phyloP scores from a whole-genome alignment of 2,888 invertebrate genomes.

The Stenodema calcarata region DNA sequence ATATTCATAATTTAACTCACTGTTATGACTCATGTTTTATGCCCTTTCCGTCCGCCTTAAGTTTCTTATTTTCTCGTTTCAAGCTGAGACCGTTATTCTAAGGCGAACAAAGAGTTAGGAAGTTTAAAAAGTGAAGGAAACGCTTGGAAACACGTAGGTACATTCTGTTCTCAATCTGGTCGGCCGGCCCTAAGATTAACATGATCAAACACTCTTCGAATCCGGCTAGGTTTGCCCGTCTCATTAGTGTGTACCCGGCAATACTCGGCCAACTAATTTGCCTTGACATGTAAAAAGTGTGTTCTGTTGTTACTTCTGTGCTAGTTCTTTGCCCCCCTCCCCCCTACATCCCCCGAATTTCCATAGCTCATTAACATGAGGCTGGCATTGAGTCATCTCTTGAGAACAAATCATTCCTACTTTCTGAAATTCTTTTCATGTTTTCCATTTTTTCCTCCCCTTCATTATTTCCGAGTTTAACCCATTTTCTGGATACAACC shows the following conservation, averaged over 20 bases:
- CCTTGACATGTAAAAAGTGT: slow-evolving; percentile 55
- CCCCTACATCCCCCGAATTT: slow-evolving; percentile 12
- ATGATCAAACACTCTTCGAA: slow-evolving; percentile 42
- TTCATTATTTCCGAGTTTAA: not conserved
- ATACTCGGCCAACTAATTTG: slow-evolving; percentile 52
- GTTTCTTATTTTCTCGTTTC: too few species aligned
- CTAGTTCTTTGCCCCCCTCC: slow-evolving; percentile 52
- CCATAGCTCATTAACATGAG: slow-evolving; percentile 53
- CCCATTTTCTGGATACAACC: slow-evolving; percentile 24
- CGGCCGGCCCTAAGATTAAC: slow-evolving; percentile 19
- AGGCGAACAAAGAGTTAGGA: not conserved
- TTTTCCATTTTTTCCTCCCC: not conserved
- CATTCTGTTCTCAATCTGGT: slow-evolving; percentile 26
- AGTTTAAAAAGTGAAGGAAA: not conserved
- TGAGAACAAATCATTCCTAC: slow-evolving; percentile 45
- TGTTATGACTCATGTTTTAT: too few species aligned
- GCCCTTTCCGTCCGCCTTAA: too few species aligned
- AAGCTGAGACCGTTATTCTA: not conserved
- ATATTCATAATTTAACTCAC: too few species aligned
- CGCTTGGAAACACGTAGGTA: not conserved
- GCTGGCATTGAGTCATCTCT: slow-evolving; percentile 48
- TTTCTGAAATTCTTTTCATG: slow-evolving; percentile 43
- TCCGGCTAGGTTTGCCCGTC: slow-evolving; percentile 30
- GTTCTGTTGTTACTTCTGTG: slow-evolving; percentile 52
- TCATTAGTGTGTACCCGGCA: slow-evolving; percentile 51